A percentile compares a stretch with the other conserved stretches of the same genome.
Conservation (phyloP, 2,113 vertebrate genomes). For the Morone saxatilis region DNA sequence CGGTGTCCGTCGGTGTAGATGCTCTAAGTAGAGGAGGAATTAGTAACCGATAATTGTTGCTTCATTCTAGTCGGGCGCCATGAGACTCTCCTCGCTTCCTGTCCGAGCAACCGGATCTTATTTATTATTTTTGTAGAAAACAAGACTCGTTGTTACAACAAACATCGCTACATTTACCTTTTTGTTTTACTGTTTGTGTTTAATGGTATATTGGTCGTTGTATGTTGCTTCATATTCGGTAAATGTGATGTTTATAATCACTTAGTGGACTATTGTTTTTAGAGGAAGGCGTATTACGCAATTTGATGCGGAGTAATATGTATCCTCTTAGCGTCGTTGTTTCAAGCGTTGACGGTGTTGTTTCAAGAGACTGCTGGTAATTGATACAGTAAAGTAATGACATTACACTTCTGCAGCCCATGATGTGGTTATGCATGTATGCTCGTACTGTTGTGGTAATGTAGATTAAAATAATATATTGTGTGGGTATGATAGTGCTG, state of each 20-base stretch:
- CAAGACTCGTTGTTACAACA: accelerated
- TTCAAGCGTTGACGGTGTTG: too few relatives aligned
- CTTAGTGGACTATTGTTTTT: constrained; percentile 78
- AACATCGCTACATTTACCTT: accelerated
- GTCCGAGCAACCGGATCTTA: constrained; percentile 82
- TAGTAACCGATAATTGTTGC: constrained; percentile 76
- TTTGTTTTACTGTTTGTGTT: accelerated
- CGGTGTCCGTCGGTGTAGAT: constrained; percentile 38
- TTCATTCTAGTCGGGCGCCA: constrained; percentile 88
- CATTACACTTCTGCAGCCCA: background rate
- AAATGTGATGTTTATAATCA: constrained; percentile 23
- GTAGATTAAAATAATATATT: too few relatives aligned
- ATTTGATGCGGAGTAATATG: constrained; percentile 79
- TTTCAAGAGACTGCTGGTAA: background rate
- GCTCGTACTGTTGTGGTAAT: too few relatives aligned
- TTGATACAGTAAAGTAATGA: background rate
- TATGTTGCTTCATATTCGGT: background rate
- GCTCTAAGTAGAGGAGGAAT: constrained; percentile 56
- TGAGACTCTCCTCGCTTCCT: constrained; percentile 84
- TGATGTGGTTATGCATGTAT: too few relatives aligned
- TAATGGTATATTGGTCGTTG: background rate
- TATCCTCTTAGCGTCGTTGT: background rate
- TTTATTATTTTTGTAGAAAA: constrained; percentile 77
- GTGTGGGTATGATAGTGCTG: too few relatives aligned
- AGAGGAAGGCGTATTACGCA: constrained; percentile 72